Evolutionary conservation across 2,797 vertebrate genomes (phyloP), one percentile per base, ranked within the genome.

Genomic region (Melopsittacus undulatus): DNA sequence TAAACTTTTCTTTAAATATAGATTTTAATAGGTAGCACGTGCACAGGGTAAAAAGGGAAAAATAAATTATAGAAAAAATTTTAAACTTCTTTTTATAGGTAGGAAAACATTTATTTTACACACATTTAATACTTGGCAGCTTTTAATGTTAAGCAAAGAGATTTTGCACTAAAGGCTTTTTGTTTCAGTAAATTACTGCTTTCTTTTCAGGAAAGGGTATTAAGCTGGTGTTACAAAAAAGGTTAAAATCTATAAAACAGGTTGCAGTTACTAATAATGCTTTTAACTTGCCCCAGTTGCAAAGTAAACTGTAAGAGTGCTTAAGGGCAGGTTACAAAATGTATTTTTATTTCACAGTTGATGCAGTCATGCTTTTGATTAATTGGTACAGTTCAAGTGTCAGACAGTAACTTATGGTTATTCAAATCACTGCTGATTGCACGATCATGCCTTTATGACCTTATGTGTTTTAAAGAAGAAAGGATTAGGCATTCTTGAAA

Each of bases 371-470:
- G 74, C 43, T 87, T 93, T 89, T 93, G 80, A 93, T 92, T 95
- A 94, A 95, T 94, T 93, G 56, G 19, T 79, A 54, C 5, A 3
- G 89, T 94, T 92, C 88, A 90, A 90, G 72, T 95, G 94, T 70
- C 83, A 95, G 54, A 42, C 86, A 82, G 74, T 87, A 94, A 89
- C 81, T 92, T 78, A 62, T 95, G 78, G 72, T 96, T 95, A 95
- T 95, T 95, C 92, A 94, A 94, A 57, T 95, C 90, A 83, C 83
- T 56, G 45, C 56, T 89, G 89, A 87, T 89, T 94, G 74, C 93
- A 52, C 61, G 74, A 86, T 86, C 85, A 54, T 75, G 84, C 46
- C 52, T 75, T 83, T 88, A 40, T 48, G 89, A 88, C 84, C 74
- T 74, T 87, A 70, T 15, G n/a, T 75, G 73, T 90, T 78, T 36